Base-by-base conservation (phyloP, 2,113 vertebrate genomes). In the Hippocampus barbouri region DNA sequence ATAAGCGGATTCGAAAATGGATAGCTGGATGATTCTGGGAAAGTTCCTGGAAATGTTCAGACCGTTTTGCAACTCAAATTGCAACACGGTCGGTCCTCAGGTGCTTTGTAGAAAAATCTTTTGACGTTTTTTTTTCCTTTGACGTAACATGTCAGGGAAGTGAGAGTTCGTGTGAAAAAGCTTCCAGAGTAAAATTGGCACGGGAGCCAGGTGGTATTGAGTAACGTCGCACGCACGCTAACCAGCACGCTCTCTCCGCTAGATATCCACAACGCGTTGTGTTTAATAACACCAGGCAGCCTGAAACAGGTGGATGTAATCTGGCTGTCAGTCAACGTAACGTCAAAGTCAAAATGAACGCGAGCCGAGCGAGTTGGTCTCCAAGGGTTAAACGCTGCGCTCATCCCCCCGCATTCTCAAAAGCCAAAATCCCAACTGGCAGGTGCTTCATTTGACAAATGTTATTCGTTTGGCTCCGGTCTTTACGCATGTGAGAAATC, bases 381-480 rank as follows among this genome's bases (percentile, higher is more conserved):
- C 56, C 23, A 34, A 61, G 59, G 59, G 59, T 34, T 61, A 34
- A 34, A 34, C 27, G 27, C 59, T 30, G 64, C n/a, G 64, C n/a
- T 66, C 40, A 65, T 43, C 62, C 62, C 43, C 38, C 38, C n/a
- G 69, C 5, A 5, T 60, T 45, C 15, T 20, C 64, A 5, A 62
- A 64, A 71, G 61, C 25, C 45, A 68, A 23, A 57, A 75, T 71
- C 51, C 15, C 10, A 8, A 40, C 68, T 30, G 73, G 66, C 74
- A 72, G 45, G 21, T 70, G 64, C 40, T 47, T 25, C 12, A 66
- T 66, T 43, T 66, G 64, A 66, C 21, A 60, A 16, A 72, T 62
- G 65, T 4, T 38, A 8, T 74, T 80, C 67, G 51, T 70, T 61
- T 79, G 34, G 69, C 5, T 34, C 34, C 1, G 68, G 74, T 54